Percentiles rank a stretch among this genome's conserved stretches.
These are phyloP conservation scores for Thereva nobilitata DNA, from an alignment of 2,888 invertebrate genomes.

Conservation along the genomic window DNA sequence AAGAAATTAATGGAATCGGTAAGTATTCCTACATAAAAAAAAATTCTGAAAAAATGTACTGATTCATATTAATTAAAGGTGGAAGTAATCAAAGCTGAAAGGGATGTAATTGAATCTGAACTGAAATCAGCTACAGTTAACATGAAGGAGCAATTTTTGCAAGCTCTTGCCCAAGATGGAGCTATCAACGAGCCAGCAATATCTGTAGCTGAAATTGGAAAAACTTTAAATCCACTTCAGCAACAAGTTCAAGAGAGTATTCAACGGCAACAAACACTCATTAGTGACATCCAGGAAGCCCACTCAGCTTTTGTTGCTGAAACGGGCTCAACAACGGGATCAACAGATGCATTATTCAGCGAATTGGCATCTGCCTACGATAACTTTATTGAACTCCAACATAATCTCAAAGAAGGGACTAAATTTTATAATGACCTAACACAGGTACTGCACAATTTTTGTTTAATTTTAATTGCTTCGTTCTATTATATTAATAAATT, in stretches of 20 bases:
- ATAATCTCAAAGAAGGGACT: conserved; percentile 92
- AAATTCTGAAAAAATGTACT: not conserved
- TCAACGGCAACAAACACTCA: conserved; percentile 70
- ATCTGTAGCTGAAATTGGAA: conserved; percentile 72
- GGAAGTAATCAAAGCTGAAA: conserved; percentile 83
- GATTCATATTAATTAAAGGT: conserved; percentile 61
- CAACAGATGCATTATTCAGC: conserved; percentile 79
- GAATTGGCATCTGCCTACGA: conserved; percentile 90
- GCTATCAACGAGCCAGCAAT: conserved; percentile 77
- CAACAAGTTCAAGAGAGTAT: conserved; percentile 77
- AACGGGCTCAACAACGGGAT: conserved; percentile 66
- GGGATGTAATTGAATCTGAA: conserved; percentile 87
- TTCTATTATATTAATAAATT: conserved; percentile 37
- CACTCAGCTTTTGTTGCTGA: conserved; percentile 60
- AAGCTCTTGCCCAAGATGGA: conserved; percentile 75
- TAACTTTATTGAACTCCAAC: conserved; percentile 86
- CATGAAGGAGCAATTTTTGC: conserved; percentile 80
- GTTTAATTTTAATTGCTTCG: too few species aligned
- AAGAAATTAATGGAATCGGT: conserved; percentile 78
- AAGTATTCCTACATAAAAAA: conserved; percentile 40
- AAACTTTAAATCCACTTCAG: conserved; percentile 76
- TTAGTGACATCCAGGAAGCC: conserved; percentile 69
- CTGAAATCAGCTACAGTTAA: conserved; percentile 78
- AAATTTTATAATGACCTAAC: conserved; percentile 95
- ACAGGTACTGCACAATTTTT: conserved; percentile 60